Base-by-base conservation (phyloP, 2,888 invertebrate species). In the Ischnus inquisitorius region DNA sequence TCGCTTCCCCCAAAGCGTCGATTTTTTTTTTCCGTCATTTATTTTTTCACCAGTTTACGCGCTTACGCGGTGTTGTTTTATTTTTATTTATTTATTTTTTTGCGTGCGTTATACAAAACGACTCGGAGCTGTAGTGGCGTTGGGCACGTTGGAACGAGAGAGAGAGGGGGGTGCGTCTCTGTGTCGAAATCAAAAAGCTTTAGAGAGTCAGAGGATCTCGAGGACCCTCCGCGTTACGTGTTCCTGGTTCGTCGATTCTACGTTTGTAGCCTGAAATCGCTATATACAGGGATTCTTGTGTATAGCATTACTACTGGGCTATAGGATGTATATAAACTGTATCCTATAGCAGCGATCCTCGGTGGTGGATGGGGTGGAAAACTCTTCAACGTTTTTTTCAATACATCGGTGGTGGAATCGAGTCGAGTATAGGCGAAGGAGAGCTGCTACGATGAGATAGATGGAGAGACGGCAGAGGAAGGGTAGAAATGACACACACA, bases 141-240 rank as follows among this genome's bases (percentile, higher is more conserved):
- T 51, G 51, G 19, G 19, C n/a, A n/a, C n/a, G 2, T 51, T 8
- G 19, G 6, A 16, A 2, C 0, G 2, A 34, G 16, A 12, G 60
- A 5, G 28, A 34, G 48, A 19, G 8, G 10, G 51, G 34, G 34
- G 48, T 8, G 4, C 12, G 39, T n/a, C 60, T 60, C 25, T 60
- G 60, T 60, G 60, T 28, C 60, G 28, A 60, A 86, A 86, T 86
- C 83, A 85, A 85, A 86, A 88, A 87, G 87, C 87, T 87, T 84
- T 87, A 82, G 83, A 82, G 83, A 54, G 54, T 86, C 85, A 85
- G 86, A 84, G 84, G 54, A 86, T 83, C 79, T 90, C 86, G 84
- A 90, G 90, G 82, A 83, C 86, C 84, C 90, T 90, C 87, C 54
- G 54, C 85, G 79, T 78, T 84, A 85, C 60, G 60, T 72, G 72